A percentile compares a stretch with the other conserved stretches of the same genome.
These are phyloP conservation scores for Columbina picui DNA, from an alignment of 2,113 vertebrate species.

Conservation along the genomic window DNA sequence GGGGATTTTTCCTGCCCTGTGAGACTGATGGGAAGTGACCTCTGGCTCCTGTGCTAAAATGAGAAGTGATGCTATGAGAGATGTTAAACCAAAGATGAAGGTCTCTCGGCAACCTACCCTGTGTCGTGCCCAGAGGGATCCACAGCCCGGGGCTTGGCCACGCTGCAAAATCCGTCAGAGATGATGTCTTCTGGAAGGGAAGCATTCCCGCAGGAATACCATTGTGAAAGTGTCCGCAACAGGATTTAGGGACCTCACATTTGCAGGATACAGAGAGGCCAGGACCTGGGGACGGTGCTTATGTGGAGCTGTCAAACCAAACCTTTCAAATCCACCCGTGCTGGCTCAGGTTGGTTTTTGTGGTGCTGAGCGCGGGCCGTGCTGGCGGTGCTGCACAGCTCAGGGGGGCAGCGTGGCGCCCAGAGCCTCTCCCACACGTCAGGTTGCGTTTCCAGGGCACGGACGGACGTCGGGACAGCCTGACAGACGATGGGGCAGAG, in stretches of 20 bases:
- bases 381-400: neutral
- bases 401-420: neutral
- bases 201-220: accelerated
- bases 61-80: neutral
- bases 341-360: neutral
- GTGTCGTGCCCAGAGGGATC: neutral
- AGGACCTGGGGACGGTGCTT: neutral
- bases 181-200: neutral
- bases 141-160: accelerated
- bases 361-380: accelerated
- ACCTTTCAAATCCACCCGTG: neutral
- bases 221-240: accelerated
- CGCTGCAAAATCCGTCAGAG: neutral
- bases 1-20: neutral
- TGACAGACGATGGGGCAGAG: neutral
- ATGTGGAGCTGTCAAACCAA: neutral
- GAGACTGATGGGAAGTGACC: constrained; percentile 17
- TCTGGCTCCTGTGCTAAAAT: neutral
- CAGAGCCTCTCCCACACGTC: neutral
- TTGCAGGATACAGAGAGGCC: neutral
- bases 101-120: neutral
- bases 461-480: neutral
- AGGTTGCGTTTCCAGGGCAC: neutral
- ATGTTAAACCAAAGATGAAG: neutral
- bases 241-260: neutral